Percentiles rank a stretch among this genome's conserved stretches.
These are phyloP conservation scores for Hypselothyrea guttata DNA, from an alignment of 2,888 invertebrate genomes.

Conservation along the genomic window DNA sequence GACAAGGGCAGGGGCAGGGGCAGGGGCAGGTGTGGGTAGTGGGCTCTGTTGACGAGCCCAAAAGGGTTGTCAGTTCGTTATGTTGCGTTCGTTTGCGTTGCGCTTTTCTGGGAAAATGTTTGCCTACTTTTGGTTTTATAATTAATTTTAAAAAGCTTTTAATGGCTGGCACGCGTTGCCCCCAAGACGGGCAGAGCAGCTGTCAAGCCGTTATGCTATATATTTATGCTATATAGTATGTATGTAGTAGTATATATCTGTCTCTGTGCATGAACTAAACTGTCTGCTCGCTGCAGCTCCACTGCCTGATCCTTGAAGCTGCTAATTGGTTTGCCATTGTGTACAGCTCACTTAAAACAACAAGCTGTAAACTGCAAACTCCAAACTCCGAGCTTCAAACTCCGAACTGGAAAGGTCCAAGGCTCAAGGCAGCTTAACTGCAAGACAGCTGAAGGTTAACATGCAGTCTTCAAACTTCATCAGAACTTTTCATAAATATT, in stretches of 20 bases:
- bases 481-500: no score
- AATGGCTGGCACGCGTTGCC: slow-evolving; percentile 67
- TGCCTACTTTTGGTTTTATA: slow-evolving; percentile 72
- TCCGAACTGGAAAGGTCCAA: no score
- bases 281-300: slow-evolving; percentile 6
- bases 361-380: no score
- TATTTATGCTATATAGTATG: no score
- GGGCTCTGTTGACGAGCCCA: slow-evolving; percentile 18
- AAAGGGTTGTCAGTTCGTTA: slow-evolving; percentile 68
- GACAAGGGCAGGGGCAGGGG: slow-evolving; percentile 5
- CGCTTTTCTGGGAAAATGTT: slow-evolving; percentile 56
- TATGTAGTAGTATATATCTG: not conserved
- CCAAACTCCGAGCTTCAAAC: no score
- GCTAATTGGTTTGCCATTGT: slow-evolving; percentile 50
- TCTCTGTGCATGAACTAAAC: slow-evolving; percentile 8
- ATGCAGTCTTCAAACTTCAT: no score
- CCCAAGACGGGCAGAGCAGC: slow-evolving; percentile 23
- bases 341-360: slow-evolving; percentile 26
- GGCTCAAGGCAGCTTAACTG: no score
- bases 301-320: slow-evolving; percentile 39
- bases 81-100: slow-evolving; percentile 25
- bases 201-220: slow-evolving; percentile 16
- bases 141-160: slow-evolving; percentile 74
- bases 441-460: no score
- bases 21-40: not conserved